Conservation (phyloP, 2,888 invertebrate species). For the Microdon myrmicae region DNA sequence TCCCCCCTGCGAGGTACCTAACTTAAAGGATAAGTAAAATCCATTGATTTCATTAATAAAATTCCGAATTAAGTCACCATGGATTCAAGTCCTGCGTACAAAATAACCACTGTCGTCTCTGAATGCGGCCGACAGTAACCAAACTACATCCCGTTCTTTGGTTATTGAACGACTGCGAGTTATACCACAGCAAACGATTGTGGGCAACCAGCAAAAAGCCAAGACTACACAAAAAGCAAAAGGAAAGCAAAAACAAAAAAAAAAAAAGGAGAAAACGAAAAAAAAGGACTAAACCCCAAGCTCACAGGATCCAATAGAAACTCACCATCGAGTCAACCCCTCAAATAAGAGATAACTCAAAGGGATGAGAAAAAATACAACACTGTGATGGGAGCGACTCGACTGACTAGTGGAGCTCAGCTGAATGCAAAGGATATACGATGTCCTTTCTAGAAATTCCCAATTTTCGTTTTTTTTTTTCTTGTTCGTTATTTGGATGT, state of each 20-base stretch:
- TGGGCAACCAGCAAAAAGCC: conserved; percentile 43
- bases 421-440: conserved; percentile 35
- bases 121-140: not conserved
- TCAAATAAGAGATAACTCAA: conserved; percentile 19
- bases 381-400: conserved; percentile 2
- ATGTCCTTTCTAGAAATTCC: conserved; percentile 5
- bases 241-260: conserved; percentile 7
- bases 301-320: conserved; percentile 45
- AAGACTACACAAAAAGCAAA: too few species aligned
- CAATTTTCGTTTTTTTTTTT: conserved; percentile 19
- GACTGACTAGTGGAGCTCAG: conserved; percentile 22
- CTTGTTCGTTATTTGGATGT: too few species aligned
- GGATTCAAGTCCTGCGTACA: not conserved
- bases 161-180: conserved; percentile 34
- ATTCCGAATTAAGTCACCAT: not conserved
- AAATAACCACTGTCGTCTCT: conserved; percentile 17
- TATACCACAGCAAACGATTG: conserved; percentile 49
- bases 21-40: conserved; percentile 3
- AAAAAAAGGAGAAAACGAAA: conserved; percentile 3
- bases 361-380: not conserved
- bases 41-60: conserved; percentile 1
- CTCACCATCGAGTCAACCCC: conserved; percentile 47
- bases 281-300: not conserved
- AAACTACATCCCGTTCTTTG: conserved; percentile 27
- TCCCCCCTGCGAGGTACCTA: conserved; percentile 10